Percentiles rank a stretch among this genome's conserved stretches.
phyloP scores from a whole-genome alignment of 2,888 invertebrate species.

The Meandrusa payeni region DNA sequence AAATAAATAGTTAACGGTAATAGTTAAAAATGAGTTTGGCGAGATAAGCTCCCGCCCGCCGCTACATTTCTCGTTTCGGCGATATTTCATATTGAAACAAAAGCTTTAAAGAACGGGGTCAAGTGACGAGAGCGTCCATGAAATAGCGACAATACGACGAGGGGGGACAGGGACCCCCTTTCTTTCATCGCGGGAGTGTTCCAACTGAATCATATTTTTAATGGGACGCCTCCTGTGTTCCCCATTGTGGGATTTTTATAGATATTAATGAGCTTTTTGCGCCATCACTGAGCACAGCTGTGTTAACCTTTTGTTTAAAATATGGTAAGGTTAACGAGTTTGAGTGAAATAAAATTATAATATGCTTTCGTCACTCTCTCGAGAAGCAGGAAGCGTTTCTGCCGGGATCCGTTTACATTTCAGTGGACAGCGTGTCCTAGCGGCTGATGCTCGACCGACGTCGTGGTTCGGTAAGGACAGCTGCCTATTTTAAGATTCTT shows the following conservation, averaged over 20 bases:
- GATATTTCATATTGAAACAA: slow-evolving; percentile 75
- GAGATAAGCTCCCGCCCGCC: slow-evolving; percentile 9
- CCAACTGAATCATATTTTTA: slow-evolving; percentile 56
- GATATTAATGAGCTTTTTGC: slow-evolving; percentile 20
- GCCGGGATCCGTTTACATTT: too few species aligned
- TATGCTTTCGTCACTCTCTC: too few species aligned
- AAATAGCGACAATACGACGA: slow-evolving; percentile 39
- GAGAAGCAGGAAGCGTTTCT: too few species aligned
- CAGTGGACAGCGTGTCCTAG: too few species aligned
- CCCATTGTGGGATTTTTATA: slow-evolving; percentile 20
- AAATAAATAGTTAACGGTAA: slow-evolving; percentile 8
- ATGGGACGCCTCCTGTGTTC: slow-evolving; percentile 38
- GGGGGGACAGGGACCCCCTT: slow-evolving; percentile 24
- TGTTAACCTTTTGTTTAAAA: slow-evolving; percentile 14
- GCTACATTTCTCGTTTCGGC: slow-evolving; percentile 32
- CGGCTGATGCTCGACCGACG: too few species aligned
- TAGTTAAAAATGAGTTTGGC: not conserved
- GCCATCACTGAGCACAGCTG: slow-evolving; percentile 6
- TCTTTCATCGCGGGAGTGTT: slow-evolving; percentile 37
- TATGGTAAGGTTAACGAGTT: slow-evolving; percentile 3
- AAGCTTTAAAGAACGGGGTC: slow-evolving; percentile 62
- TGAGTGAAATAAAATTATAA: too few species aligned
- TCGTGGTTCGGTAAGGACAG: too few species aligned
- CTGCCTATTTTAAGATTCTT: too few species aligned
- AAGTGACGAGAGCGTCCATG: slow-evolving; percentile 49